Evolutionary conservation across 2,113 vertebrate genomes (phyloP).

Genomic region (Indicator indicator): DNA sequence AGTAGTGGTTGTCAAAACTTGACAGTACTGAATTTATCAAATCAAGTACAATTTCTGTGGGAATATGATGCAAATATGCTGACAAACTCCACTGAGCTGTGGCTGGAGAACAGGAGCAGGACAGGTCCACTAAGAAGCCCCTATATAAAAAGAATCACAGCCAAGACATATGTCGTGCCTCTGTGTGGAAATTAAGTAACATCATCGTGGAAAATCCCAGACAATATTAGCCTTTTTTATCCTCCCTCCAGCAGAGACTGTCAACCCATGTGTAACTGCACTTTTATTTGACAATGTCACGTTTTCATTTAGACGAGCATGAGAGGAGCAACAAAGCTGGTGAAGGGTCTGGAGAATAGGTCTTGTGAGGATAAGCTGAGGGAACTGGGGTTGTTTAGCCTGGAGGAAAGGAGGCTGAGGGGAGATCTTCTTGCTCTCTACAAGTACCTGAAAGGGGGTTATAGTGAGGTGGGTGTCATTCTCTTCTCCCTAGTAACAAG

Average conservation of each 20-base stretch:
- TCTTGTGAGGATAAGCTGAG: too few relatives aligned
- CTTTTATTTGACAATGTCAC: background rate
- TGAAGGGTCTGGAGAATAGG: too few relatives aligned
- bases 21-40: slow-evolving; percentile 75
- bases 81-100: slow-evolving; percentile 75
- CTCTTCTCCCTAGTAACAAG: too few relatives aligned
- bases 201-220: background rate
- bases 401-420: too few relatives aligned
- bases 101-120: slow-evolving; percentile 76
- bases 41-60: slow-evolving; percentile 76
- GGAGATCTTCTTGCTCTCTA: too few relatives aligned
- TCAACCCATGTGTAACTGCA: background rate
- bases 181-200: background rate
- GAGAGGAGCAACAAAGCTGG: too few relatives aligned
- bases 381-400: too few relatives aligned
- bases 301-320: background rate
- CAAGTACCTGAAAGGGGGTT: too few relatives aligned
- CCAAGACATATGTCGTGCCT: slow-evolving; percentile 66
- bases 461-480: too few relatives aligned
- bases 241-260: background rate
- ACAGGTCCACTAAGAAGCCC: slow-evolving; percentile 59
- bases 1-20: slow-evolving; percentile 73
- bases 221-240: background rate
- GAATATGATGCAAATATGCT: slow-evolving; percentile 62
- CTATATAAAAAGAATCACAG: slow-evolving; percentile 71